Conservation (phyloP, 1,140 invertebrate species). For the Babylonia areolata region DNA sequence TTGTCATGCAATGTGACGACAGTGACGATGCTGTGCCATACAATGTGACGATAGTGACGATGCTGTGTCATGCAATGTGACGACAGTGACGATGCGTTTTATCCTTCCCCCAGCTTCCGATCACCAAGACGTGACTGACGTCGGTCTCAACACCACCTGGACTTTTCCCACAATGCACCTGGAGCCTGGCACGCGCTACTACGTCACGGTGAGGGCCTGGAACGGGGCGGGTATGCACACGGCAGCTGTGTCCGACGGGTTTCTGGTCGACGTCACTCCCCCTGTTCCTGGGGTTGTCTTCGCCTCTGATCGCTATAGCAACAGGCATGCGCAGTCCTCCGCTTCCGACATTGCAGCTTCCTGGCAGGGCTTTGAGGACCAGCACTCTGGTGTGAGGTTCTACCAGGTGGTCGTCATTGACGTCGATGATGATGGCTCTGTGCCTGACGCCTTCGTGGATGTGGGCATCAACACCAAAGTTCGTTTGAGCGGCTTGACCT, state of each 20-base stretch:
- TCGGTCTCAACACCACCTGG: constrained; percentile 26
- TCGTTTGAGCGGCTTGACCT: constrained; percentile 7
- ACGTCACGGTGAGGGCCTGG: constrained; percentile 44
- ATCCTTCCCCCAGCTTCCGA: background rate
- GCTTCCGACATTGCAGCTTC: constrained; percentile 39
- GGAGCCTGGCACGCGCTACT: constrained; percentile 46
- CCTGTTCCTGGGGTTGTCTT: constrained; percentile 51
- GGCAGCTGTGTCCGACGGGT: constrained; percentile 47
- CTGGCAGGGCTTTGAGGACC: constrained; percentile 54
- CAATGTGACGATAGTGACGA: background rate
- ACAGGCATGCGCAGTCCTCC: constrained; percentile 30
- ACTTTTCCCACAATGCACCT: constrained; percentile 13
- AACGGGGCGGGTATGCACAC: constrained; percentile 49
- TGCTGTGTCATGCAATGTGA: background rate
- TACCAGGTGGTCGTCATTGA: constrained; percentile 44
- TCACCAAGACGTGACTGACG: background rate
- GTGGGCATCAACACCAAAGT: constrained; percentile 36
- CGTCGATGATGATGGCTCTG: background rate
- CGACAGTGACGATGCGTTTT: background rate
- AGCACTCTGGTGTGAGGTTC: constrained; percentile 44
- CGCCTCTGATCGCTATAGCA: constrained; percentile 41
- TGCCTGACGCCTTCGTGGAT: background rate
- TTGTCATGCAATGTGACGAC: background rate
- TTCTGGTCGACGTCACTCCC: constrained; percentile 46
- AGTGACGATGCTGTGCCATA: background rate